Conservation (phyloP, 2,888 invertebrate genomes). For the Himalopsyche anomala region DNA sequence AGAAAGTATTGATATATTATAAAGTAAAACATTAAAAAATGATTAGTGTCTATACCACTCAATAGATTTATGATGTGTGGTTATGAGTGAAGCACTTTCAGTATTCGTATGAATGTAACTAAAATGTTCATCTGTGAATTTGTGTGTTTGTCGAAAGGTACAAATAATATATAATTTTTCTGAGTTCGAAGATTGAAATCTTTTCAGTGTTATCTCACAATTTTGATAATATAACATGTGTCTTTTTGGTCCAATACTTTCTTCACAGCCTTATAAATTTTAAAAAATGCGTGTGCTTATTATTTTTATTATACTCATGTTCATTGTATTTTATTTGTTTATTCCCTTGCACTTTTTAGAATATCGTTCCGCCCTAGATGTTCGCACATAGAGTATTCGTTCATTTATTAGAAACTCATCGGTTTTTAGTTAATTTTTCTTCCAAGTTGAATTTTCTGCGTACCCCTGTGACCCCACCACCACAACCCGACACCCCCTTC, state of each 20-base stretch:
- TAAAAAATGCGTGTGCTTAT: background rate
- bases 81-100: too few relatives aligned
- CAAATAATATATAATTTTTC: too few relatives aligned
- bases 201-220: too few relatives aligned
- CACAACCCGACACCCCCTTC: background rate
- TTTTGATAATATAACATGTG: too few relatives aligned
- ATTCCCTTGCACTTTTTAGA: conserved; percentile 28
- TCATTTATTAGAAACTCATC: background rate
- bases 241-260: background rate
- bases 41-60: too few relatives aligned
- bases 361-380: conserved; percentile 19
- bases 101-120: too few relatives aligned
- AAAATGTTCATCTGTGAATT: too few relatives aligned
- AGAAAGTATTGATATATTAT: background rate
- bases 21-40: background rate
- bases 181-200: too few relatives aligned
- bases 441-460: conserved; percentile 43
- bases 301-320: background rate
- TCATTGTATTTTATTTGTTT: conserved; percentile 19
- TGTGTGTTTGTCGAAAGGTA: too few relatives aligned
- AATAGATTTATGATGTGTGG: too few relatives aligned
- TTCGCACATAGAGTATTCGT: background rate
- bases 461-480: background rate
- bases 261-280: background rate
- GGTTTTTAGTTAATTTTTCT: conserved; percentile 43